Base-by-base conservation (phyloP, 1,140 invertebrate species). In the Spodoptera litura region DNA sequence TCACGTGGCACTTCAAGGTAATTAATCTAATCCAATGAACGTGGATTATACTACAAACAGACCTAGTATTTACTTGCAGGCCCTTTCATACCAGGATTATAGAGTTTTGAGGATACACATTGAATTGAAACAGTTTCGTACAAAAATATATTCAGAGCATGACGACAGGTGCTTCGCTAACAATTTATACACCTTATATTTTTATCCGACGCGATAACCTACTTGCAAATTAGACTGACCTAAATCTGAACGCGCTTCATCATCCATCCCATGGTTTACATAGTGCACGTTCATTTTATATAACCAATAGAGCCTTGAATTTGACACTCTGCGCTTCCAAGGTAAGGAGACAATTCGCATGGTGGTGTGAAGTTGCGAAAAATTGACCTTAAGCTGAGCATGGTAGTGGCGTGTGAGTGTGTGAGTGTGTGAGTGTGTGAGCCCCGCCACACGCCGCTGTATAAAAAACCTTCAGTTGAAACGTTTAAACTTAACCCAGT, bases 401-500 rank as follows among this genome's bases (percentile, higher is more conserved):
- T 74, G 72, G 73, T 75, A 59, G 58, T 64, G 66, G 56, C 68
- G 58, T 53, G 27, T 12, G 49, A 38, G 58, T 20, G 58, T 53
- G 27, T 15, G 49, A 53, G 58, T n/a, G 58, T 53, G 27, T 12
- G 49, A 38, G 58, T 20, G 58, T 53, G 27, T 15, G 49, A 53
- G 58, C 49, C 59, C 59, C 27, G 68, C 68, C 68, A 51, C 58
- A n/a, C 55, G 31, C 35, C 38, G 15, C 15, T 6, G 49, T 52
- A 49, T 10, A 59, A 56, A 20, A 75, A 75, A 64, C 73, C 73
- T 75, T 75, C 73, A 64, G 73, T 64, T 75, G 73, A 61, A 75
- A 75, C 73, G 87, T 92, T 93, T 94, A 93, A 94, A 94, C 93
- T 94, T 94, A 92, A 94, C 93, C 93, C 81, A 94, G 89, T 93